A percentile compares a stretch with the other conserved stretches of the same genome.
Conservation (phyloP, 2,113 vertebrate species). For the Tragulus kanchil region DNA sequence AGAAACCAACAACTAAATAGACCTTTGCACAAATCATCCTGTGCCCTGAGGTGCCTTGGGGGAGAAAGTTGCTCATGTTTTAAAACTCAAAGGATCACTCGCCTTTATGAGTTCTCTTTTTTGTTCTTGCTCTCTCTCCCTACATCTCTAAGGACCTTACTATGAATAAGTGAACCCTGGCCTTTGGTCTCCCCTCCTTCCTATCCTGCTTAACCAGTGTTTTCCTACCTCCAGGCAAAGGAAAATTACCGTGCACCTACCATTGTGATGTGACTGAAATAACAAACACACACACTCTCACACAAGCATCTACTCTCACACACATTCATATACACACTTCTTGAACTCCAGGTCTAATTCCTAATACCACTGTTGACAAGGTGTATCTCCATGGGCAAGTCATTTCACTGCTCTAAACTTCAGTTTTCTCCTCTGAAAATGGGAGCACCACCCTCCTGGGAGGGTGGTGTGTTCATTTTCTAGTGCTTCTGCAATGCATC, state of each 20-base stretch:
- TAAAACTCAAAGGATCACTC: constrained; percentile 45
- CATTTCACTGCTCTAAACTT: background rate
- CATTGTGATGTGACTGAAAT: background rate
- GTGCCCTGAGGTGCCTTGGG: background rate
- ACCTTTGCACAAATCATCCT: constrained; percentile 53
- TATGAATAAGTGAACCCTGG: background rate
- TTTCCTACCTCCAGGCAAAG: background rate
- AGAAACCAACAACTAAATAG: constrained; percentile 75
- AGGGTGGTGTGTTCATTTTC: background rate
- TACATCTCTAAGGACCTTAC: background rate
- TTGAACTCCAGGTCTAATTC: background rate
- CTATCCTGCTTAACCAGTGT: background rate
- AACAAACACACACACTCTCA: background rate
- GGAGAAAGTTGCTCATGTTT: constrained; percentile 57
- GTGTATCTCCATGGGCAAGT: background rate
- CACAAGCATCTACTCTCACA: background rate
- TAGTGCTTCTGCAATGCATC: background rate
- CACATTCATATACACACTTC: background rate
- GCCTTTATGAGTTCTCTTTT: background rate
- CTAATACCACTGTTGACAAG: background rate
- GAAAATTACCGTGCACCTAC: background rate
- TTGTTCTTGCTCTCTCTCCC: background rate
- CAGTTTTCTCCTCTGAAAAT: background rate
- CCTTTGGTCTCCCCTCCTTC: background rate
- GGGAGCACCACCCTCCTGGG: background rate